phyloP scores from a whole-genome alignment of 2,888 invertebrate genomes.

The Amiota communis region DNA sequence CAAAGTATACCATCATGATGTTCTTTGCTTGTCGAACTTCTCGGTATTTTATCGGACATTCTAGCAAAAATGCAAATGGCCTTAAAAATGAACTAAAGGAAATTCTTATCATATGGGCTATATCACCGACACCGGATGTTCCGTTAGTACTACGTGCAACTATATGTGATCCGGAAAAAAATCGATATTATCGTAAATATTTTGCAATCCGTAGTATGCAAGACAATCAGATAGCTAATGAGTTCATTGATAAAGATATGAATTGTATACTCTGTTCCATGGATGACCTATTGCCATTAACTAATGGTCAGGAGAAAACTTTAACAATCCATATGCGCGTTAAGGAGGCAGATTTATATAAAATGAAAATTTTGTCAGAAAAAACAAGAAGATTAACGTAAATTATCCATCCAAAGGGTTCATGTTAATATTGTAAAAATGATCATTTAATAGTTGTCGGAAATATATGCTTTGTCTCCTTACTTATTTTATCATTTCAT shows the following conservation, averaged over 20 bases:
- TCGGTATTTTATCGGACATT: not conserved
- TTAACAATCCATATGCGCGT: too few species aligned
- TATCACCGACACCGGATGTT: not conserved
- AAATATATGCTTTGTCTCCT: too few species aligned
- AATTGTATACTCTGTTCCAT: conserved; percentile 4
- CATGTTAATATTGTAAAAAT: too few species aligned
- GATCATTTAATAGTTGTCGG: too few species aligned
- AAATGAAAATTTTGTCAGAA: too few species aligned
- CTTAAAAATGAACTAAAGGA: not conserved
- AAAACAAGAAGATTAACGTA: too few species aligned
- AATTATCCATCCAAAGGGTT: too few species aligned
- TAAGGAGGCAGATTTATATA: too few species aligned
- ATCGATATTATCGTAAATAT: not conserved
- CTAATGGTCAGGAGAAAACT: not conserved
- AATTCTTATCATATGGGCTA: conserved; percentile 5
- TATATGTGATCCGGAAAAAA: not conserved
- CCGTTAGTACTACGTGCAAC: not conserved
- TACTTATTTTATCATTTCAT: too few species aligned
- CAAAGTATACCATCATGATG: not conserved
- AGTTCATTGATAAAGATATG: not conserved
- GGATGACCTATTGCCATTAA: not conserved
- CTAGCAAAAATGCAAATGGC: not conserved
- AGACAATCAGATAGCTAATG: not conserved
- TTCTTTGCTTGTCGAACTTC: conserved; percentile 3
- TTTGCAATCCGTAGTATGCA: not conserved